Percentiles rank a stretch among this genome's conserved stretches.
phyloP scores from a whole-genome alignment of 2,888 invertebrate species.

The Melieria picta region DNA sequence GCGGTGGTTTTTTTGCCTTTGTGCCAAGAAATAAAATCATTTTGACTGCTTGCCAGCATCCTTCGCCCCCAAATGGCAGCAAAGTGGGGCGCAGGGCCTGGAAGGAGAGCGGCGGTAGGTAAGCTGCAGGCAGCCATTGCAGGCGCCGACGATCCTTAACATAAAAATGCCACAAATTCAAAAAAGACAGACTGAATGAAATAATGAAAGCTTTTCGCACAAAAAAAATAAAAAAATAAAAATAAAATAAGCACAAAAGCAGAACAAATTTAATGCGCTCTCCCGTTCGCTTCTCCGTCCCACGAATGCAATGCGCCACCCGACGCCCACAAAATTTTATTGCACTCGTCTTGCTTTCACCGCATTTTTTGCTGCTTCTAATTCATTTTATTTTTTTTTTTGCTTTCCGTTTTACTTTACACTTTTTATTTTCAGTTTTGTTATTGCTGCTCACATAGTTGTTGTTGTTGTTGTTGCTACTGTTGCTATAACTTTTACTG shows the following conservation, averaged over 20 bases:
- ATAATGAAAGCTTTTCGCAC: slow-evolving; percentile 1
- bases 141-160: slow-evolving; percentile 6
- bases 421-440: not conserved
- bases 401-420: not conserved
- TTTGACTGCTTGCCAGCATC: slow-evolving; percentile 36
- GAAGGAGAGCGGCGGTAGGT: slow-evolving; percentile 21
- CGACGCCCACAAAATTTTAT: slow-evolving; percentile 7
- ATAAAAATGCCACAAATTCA: slow-evolving; percentile 17
- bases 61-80: slow-evolving; percentile 38
- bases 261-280: too few species aligned
- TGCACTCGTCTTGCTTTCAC: not conserved
- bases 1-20: slow-evolving; percentile 8
- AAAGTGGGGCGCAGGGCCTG: slow-evolving; percentile 46
- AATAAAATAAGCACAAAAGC: not conserved
- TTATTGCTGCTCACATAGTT: not conserved
- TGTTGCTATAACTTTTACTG: slow-evolving; percentile 9
- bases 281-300: too few species aligned
- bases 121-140: not conserved
- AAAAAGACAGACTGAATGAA: slow-evolving; percentile 19
- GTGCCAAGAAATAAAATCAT: slow-evolving; percentile 48
- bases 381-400: not conserved
- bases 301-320: too few species aligned
- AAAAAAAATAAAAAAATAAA: slow-evolving; percentile 11
- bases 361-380: not conserved
- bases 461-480: not conserved